A percentile compares a stretch with the other conserved stretches of the same genome.
Conservation (phyloP, 2,113 vertebrate genomes). For the Bos indicus region DNA sequence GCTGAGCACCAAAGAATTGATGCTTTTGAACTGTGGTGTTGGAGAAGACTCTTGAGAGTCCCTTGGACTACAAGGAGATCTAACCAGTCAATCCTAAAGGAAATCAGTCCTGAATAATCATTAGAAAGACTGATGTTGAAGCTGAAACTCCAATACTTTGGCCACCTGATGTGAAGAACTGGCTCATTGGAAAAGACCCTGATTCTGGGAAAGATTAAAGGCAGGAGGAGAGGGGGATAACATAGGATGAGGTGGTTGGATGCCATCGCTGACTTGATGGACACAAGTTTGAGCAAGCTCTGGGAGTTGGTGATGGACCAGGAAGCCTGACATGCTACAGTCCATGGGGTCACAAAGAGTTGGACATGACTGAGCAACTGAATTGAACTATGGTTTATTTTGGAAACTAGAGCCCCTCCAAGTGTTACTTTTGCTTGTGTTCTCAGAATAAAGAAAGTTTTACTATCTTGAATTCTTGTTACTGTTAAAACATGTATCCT, state of each 20-base stretch:
- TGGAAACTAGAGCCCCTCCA: background rate
- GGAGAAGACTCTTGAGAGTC: background rate
- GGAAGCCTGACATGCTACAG: background rate
- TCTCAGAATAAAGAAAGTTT: background rate
- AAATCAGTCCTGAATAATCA: background rate
- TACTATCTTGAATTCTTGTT: background rate
- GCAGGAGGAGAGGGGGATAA: background rate
- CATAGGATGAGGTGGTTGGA: background rate
- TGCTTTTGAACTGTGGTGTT: background rate
- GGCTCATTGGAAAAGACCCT: background rate
- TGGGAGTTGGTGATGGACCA: background rate
- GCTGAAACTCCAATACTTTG: background rate
- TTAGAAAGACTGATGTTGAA: background rate
- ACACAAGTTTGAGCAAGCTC: background rate
- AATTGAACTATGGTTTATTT: background rate
- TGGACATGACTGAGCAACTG: background rate
- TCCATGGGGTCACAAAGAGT: background rate
- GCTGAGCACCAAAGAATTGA: rapidly evolving
- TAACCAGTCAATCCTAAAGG: background rate
- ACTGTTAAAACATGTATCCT: background rate
- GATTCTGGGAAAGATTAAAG: background rate
- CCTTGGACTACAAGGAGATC: background rate
- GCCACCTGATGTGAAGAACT: background rate
- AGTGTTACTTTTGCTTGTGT: background rate
- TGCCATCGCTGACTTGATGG: background rate